A percentile compares a stretch with the other conserved stretches of the same genome.
Evolutionary conservation across 2,113 vertebrate species (phyloP).

Genomic region (Petrocephalus microphthalmus): DNA sequence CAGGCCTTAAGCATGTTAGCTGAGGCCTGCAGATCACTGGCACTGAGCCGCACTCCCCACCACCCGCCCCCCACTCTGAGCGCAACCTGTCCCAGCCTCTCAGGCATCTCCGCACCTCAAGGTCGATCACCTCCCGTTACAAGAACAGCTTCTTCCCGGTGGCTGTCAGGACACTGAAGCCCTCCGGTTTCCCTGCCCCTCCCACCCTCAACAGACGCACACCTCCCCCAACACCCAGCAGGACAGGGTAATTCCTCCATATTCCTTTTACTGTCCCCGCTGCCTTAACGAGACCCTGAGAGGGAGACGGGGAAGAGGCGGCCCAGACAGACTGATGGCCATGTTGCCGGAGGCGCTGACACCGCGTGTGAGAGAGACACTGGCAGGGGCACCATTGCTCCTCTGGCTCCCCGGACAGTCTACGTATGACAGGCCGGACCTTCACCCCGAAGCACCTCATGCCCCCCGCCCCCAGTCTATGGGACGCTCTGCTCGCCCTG

Average conservation of each 20-base stretch:
- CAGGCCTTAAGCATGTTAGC: neutral
- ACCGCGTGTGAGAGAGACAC: neutral
- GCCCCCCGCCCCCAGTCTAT: neutral
- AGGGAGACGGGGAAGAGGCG: neutral
- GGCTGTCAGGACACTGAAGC: neutral
- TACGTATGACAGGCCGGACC: neutral
- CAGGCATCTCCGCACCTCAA: neutral
- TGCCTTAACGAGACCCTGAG: neutral
- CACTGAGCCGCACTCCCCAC: neutral
- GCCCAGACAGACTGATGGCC: neutral
- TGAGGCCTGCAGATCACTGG: neutral
- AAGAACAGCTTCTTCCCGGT: neutral
- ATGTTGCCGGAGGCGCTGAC: neutral
- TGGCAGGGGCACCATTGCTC: neutral
- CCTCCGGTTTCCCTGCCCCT: neutral
- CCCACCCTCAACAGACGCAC: neutral
- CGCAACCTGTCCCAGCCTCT: neutral
- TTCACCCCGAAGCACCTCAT: neutral
- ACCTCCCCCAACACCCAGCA: neutral
- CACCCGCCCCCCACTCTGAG: neutral
- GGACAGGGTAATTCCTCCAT: neutral
- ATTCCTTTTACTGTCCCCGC: neutral
- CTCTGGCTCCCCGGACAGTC: neutral
- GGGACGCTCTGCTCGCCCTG: neutral
- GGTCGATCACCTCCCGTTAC: neutral